These are phyloP conservation scores for Polymixis flavicincta DNA, from an alignment of 2,888 invertebrate species.

Conservation along the genomic window DNA sequence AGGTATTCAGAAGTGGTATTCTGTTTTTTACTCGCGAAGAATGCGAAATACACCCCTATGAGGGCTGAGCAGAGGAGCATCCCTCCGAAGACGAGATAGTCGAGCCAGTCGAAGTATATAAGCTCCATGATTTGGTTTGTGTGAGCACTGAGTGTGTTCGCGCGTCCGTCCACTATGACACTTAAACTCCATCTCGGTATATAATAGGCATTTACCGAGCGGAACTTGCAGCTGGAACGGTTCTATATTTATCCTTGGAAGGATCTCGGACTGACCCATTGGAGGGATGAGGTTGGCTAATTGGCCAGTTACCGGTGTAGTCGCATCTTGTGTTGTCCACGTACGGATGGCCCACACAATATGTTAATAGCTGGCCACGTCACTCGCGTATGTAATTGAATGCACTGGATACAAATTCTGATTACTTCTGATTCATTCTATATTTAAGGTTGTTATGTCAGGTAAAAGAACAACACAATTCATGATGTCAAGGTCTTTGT, in stretches of 20 bases:
- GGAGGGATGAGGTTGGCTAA: constrained; percentile 83
- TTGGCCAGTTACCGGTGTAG: constrained; percentile 81
- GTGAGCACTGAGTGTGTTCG: constrained; percentile 63
- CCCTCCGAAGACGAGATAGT: constrained; percentile 92
- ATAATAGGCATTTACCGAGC: constrained; percentile 81
- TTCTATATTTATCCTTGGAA: constrained; percentile 86
- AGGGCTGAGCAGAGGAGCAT: constrained; percentile 92
- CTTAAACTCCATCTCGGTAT: constrained; percentile 80
- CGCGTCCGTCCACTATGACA: constrained; percentile 80
- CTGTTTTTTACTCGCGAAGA: constrained; percentile 92
- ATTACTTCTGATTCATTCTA: constrained; percentile 38
- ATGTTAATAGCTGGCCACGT: constrained; percentile 52
- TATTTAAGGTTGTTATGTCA: constrained; percentile 28
- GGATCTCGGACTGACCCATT: constrained; percentile 80
- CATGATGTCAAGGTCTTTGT: background rate
- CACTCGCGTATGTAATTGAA: constrained; percentile 36
- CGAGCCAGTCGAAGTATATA: constrained; percentile 91
- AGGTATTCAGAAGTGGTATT: constrained; percentile 93
- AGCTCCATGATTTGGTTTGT: constrained; percentile 76
- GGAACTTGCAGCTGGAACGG: constrained; percentile 77
- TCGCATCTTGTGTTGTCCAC: constrained; percentile 60
- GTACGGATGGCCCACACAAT: constrained; percentile 50
- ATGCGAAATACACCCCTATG: constrained; percentile 93
- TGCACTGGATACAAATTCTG: constrained; percentile 45
- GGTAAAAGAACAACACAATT: constrained; percentile 15